Evolutionary conservation across 2,797 vertebrate genomes (phyloP).

Genomic region (Ceyx erithaca): DNA sequence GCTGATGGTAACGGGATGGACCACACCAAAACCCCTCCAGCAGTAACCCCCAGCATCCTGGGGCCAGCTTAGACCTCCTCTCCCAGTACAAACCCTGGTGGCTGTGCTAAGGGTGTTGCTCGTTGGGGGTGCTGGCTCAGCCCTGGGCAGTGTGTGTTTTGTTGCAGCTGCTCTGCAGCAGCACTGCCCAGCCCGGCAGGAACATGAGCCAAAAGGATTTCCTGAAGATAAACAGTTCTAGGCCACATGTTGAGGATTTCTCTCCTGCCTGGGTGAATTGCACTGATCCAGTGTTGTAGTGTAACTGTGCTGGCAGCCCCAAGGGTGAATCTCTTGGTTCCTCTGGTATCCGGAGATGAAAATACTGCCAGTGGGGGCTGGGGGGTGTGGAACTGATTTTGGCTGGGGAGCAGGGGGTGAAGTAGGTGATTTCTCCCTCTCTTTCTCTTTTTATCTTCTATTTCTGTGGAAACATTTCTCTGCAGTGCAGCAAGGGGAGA

Average conservation of each 20-base stretch:
- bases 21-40: fast-evolving
- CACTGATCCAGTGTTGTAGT: not conserved
- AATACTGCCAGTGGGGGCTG: not conserved
- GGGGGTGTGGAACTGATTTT: not conserved
- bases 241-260: not conserved
- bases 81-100: fast-evolving
- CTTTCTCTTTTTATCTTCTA: not conserved
- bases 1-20: fast-evolving
- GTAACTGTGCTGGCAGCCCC: not conserved
- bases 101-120: not conserved
- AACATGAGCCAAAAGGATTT: conserved; percentile 23
- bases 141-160: not conserved
- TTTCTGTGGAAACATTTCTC: not conserved
- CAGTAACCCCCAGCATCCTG: fast-evolving
- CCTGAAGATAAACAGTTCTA: conserved; percentile 9
- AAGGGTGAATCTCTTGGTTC: not conserved
- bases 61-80: not conserved
- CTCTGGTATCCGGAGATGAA: not conserved
- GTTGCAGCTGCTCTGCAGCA: not conserved
- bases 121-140: fast-evolving
- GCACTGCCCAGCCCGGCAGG: fast-evolving
- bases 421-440: not conserved
- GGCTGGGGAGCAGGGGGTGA: not conserved
- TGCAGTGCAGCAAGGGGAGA: not conserved
- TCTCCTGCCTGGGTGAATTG: not conserved